Conservation (phyloP, 2,888 invertebrate species). For the Cheilosia pagana region DNA sequence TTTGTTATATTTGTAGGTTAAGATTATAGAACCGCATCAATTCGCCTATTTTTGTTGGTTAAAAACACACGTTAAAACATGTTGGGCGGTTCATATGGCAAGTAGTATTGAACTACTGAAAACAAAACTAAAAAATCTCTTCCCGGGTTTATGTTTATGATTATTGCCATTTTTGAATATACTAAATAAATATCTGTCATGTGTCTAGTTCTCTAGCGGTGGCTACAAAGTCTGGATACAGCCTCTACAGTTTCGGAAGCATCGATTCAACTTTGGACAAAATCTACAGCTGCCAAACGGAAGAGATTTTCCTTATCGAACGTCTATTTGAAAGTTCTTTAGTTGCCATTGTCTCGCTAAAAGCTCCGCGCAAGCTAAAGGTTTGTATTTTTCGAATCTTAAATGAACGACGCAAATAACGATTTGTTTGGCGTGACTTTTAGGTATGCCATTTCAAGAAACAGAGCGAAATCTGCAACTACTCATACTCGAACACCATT, state of each 20-base stretch:
- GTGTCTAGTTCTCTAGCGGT: conserved; percentile 93
- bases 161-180: too few relatives aligned
- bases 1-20: too few relatives aligned
- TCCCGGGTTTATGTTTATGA: too few relatives aligned
- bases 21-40: too few relatives aligned
- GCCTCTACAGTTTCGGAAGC: conserved; percentile 92
- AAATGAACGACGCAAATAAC: background rate
- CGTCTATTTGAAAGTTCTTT: conserved; percentile 98
- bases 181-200: background rate
- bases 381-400: conserved; percentile 70
- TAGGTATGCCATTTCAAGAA: conserved; percentile 98
- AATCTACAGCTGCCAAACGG: conserved; percentile 94
- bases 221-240: conserved; percentile 95
- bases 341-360: conserved; percentile 96
- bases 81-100: too few relatives aligned
- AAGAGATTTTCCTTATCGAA: conserved; percentile 96
- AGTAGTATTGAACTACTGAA: too few relatives aligned
- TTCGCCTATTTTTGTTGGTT: too few relatives aligned
- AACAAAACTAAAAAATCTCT: too few relatives aligned
- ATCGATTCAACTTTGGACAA: conserved; percentile 92
- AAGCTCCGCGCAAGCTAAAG: conserved; percentile 91
- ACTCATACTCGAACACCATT: conserved; percentile 97
- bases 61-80: too few relatives aligned
- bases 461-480: conserved; percentile 98
- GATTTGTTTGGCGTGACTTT: conserved; percentile 76